phyloP scores from a whole-genome alignment of 2,797 vertebrate genomes.

The Nannoperca australis region DNA sequence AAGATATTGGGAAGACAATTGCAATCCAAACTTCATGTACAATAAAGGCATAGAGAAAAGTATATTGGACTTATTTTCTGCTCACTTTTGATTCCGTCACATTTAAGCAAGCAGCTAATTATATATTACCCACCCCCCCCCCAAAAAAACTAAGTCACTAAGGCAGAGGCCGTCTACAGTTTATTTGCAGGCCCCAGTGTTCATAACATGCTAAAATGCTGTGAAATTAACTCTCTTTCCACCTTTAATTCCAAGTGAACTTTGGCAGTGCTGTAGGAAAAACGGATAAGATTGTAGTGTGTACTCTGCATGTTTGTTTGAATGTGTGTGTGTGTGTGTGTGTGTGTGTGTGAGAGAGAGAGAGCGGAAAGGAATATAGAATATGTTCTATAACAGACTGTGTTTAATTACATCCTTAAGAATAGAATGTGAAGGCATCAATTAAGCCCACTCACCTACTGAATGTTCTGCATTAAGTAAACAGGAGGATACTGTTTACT shows the following conservation, averaged over 20 bases:
- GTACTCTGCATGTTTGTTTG: not conserved
- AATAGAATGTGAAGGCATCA: conserved; percentile 74
- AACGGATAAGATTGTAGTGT: conserved; percentile 26
- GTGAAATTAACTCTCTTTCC: conserved; percentile 71
- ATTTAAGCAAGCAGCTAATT: conserved; percentile 62
- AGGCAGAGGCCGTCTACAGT: conserved; percentile 34
- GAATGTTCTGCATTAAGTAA: conserved; percentile 73
- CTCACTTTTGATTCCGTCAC: conserved; percentile 66
- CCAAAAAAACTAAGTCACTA: conserved; percentile 16
- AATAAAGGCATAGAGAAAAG: conserved; percentile 34
- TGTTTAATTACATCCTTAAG: conserved; percentile 76
- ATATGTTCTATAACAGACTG: conserved; percentile 41
- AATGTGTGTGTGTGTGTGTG: not conserved
- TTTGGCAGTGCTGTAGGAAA: not conserved
- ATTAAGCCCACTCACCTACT: conserved; percentile 72
- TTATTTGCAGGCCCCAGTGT: conserved; percentile 20
- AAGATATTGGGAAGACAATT: conserved; percentile 3
- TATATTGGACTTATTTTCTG: conserved; percentile 65
- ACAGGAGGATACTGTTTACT: conserved; percentile 78
- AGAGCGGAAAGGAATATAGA: not conserved
- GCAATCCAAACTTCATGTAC: conserved; percentile 40
- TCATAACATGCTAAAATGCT: conserved; percentile 60
- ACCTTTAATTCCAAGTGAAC: conserved; percentile 61
- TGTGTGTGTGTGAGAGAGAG: not conserved
- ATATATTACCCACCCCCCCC: conserved; percentile 33